phyloP scores from a whole-genome alignment of 35 echinoderm and acorn worm species.

The Ophioderma brevispina region DNA sequence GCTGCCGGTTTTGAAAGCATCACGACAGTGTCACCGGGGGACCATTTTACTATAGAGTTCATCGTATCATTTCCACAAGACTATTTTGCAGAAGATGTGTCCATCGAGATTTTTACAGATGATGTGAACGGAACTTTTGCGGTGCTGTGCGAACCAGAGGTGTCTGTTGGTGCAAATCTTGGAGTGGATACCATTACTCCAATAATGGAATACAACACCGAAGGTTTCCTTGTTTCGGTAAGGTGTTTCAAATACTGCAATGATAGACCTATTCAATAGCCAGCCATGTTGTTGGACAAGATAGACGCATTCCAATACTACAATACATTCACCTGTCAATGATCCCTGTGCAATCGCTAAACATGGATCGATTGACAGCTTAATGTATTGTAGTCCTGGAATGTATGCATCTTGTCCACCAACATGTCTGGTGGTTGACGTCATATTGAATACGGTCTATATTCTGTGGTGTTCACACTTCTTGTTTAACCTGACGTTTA shows the following conservation, averaged over 20 bases:
- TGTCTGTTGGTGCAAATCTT: neutral
- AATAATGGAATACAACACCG: neutral
- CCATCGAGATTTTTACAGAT: constrained; percentile 24
- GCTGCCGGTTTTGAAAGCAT: neutral
- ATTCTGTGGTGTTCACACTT: too few species aligned
- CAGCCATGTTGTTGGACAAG: too few species aligned
- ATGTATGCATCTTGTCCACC: too few species aligned
- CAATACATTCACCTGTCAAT: too few species aligned
- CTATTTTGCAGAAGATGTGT: neutral
- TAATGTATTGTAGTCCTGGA: too few species aligned
- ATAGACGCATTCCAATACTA: too few species aligned
- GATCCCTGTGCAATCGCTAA: too few species aligned
- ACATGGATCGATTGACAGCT: too few species aligned
- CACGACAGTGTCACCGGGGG: neutral
- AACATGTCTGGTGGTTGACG: too few species aligned
- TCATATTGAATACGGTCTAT: too few species aligned
- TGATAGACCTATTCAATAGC: too few species aligned
- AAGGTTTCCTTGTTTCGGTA: constrained; percentile 6
- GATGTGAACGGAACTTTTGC: constrained; percentile 16
- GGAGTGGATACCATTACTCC: neutral
- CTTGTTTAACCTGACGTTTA: neutral
- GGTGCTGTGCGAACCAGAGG: neutral
- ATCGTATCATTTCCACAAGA: neutral
- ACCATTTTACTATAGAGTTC: neutral
- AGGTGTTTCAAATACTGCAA: too few species aligned